Percentiles rank a stretch among this genome's conserved stretches.
Evolutionary conservation across 2,888 invertebrate genomes (phyloP).

Genomic region (Caenorhabditis plicata): DNA sequence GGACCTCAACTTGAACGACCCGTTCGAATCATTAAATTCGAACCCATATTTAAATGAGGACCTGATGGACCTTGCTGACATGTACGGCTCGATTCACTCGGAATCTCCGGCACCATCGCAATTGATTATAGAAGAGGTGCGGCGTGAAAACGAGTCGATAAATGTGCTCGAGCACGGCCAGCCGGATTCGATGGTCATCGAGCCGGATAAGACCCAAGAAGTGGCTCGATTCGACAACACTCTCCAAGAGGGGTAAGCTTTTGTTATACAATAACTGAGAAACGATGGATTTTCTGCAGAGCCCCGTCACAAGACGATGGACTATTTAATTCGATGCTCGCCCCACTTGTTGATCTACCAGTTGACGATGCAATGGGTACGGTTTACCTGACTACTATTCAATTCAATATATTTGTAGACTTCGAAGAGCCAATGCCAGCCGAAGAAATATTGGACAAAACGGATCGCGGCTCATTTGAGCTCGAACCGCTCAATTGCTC

Average conservation of each 20-base stretch:
- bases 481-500: constrained; percentile 14
- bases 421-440: too few species aligned
- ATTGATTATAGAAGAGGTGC: not conserved
- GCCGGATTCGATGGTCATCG: not conserved
- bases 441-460: too few species aligned
- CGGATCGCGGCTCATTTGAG: constrained; percentile 15
- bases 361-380: not conserved
- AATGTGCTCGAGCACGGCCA: too few species aligned
- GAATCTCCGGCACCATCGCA: not conserved
- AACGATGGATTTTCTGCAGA: not conserved
- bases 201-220: not conserved
- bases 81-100: not conserved
- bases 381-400: too few species aligned
- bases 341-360: not conserved
- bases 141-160: not conserved
- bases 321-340: not conserved
- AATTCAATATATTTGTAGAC: too few species aligned
- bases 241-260: not conserved
- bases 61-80: not conserved
- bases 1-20: constrained; percentile 10
- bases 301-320: not conserved
- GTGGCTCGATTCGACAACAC: not conserved
- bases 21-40: not conserved
- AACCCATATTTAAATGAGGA: not conserved
- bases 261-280: not conserved